Percentiles rank a stretch among this genome's conserved stretches.
Evolutionary conservation across 2,888 invertebrate species (phyloP).

Genomic region (Cynaeus angustus): DNA sequence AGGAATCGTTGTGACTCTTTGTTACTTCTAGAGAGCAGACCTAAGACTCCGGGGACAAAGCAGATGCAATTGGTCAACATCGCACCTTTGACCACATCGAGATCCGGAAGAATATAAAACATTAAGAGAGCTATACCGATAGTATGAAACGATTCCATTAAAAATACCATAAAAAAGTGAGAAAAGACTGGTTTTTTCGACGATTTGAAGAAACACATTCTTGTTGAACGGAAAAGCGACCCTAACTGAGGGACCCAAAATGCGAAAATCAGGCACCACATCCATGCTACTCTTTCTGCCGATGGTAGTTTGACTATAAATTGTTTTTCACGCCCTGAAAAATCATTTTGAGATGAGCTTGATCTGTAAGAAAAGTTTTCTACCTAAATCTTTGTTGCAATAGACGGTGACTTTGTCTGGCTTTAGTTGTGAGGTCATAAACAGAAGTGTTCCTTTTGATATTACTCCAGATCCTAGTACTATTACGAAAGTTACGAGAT

Average conservation of each 20-base stretch:
- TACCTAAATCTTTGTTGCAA: constrained; percentile 90
- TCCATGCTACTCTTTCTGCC: constrained; percentile 92
- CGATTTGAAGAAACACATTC: constrained; percentile 94
- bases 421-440: constrained; percentile 93
- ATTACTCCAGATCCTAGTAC: constrained; percentile 90
- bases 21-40: constrained; percentile 86
- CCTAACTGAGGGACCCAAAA: constrained; percentile 93
- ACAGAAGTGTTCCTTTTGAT: constrained; percentile 90
- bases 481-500: constrained; percentile 87
- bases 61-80: constrained; percentile 97
- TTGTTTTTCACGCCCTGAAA: constrained; percentile 88
- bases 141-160: constrained; percentile 92
- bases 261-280: constrained; percentile 92
- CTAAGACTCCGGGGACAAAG: constrained; percentile 87
- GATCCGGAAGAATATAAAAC: constrained; percentile 90
- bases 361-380: background rate
- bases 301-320: constrained; percentile 87
- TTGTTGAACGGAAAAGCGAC: constrained; percentile 85
- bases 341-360: constrained; percentile 11
- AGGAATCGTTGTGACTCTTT: constrained; percentile 86
- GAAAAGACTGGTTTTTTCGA: constrained; percentile 82
- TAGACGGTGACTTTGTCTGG: constrained; percentile 84
- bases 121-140: constrained; percentile 90
- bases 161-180: constrained; percentile 81
- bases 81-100: constrained; percentile 95